Percentiles rank a stretch among this genome's conserved stretches.
These are phyloP conservation scores for Zapus hudsonius DNA, from an alignment of 2,113 vertebrate genomes.

Conservation along the genomic window DNA sequence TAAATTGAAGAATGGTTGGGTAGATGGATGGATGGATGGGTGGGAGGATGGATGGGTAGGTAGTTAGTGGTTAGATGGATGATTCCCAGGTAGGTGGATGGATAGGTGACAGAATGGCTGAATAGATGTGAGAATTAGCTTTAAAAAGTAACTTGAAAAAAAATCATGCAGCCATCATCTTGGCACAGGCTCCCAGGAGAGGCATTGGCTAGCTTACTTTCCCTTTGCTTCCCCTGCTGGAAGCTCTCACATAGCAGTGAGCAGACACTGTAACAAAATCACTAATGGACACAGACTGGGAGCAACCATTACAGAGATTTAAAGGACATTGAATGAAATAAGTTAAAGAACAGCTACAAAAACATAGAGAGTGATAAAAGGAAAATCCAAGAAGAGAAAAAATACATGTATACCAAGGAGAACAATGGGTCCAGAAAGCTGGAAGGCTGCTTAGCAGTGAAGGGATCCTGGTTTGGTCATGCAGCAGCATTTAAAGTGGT, in stretches of 20 bases:
- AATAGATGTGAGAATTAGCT: background rate
- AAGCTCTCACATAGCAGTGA: background rate
- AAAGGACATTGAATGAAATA: no score
- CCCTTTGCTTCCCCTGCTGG: background rate
- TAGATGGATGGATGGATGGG: background rate
- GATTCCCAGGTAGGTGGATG: background rate
- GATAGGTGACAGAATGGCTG: background rate
- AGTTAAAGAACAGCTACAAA: no score
- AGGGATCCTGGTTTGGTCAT: background rate
- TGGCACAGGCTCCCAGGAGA: background rate
- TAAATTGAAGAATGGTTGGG: background rate
- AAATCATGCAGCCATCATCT: background rate
- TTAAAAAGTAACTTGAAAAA: background rate
- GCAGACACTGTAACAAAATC: background rate
- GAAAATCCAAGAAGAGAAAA: background rate
- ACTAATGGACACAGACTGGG: background rate
- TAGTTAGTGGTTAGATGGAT: background rate
- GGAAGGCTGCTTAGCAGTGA: background rate
- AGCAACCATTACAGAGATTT: background rate
- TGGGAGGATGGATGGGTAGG: background rate
- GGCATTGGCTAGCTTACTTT: background rate
- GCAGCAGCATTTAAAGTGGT: accelerated
- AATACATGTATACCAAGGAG: background rate
- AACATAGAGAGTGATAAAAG: background rate
- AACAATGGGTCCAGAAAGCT: background rate